Evolutionary conservation across 2,888 invertebrate genomes (phyloP).

Genomic region (Chrysina gloriosa): DNA sequence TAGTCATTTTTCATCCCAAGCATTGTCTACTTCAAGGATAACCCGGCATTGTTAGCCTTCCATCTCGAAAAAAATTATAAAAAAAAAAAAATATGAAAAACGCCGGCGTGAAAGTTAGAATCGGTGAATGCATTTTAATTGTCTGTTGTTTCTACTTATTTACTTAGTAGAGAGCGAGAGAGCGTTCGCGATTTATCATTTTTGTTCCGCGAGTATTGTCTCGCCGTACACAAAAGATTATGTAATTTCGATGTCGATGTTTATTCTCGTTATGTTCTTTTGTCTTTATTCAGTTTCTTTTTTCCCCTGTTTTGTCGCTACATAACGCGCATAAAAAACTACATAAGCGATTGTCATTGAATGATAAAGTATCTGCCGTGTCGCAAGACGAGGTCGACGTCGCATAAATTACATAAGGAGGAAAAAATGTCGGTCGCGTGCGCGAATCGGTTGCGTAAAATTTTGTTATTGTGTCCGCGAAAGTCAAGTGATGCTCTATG

Average conservation of each 20-base stretch:
- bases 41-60: neutral
- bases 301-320: neutral
- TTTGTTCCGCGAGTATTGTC: constrained; percentile 7
- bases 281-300: constrained; percentile 5
- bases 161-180: neutral
- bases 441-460: neutral
- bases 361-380: constrained; percentile 14
- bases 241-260: constrained; percentile 21
- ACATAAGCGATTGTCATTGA: constrained; percentile 21
- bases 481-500: too few relatives aligned
- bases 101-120: neutral
- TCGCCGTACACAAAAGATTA: constrained; percentile 18
- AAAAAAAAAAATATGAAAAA: neutral
- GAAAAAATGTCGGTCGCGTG: constrained; percentile 1
- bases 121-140: neutral
- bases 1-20: neutral
- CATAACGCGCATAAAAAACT: constrained; percentile 6
- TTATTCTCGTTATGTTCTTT: constrained; percentile 20
- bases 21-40: neutral
- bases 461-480: too few relatives aligned
- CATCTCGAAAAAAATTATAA: neutral
- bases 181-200: constrained; percentile 24
- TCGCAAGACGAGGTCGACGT: constrained; percentile 2
- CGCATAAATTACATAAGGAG: constrained; percentile 15
- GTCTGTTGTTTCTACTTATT: neutral